A percentile compares a stretch with the other conserved stretches of the same genome.
phyloP scores from a whole-genome alignment of 2,797 vertebrate genomes.

The Melanotaenia parkinsoni region DNA sequence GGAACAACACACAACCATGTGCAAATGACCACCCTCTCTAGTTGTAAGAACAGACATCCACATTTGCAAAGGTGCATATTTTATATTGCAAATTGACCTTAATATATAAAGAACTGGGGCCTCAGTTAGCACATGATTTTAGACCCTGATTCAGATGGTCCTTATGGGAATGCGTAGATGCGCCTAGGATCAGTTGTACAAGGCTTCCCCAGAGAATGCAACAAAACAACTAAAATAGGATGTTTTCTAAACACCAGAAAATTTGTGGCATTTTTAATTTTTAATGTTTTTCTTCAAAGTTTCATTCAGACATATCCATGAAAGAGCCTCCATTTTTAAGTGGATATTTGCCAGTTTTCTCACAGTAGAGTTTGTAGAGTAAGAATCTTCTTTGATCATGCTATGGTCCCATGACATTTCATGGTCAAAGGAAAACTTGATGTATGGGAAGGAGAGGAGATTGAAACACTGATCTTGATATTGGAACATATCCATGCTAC shows the following conservation, averaged over 20 bases:
- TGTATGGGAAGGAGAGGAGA: too few species aligned
- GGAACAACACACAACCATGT: slow-evolving; percentile 13
- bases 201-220: too few species aligned
- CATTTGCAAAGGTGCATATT: background rate
- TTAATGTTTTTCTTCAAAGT: background rate
- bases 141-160: background rate
- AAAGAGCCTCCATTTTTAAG: background rate
- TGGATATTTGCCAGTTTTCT: background rate
- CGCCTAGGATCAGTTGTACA: too few species aligned
- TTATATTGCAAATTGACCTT: slow-evolving; percentile 13
- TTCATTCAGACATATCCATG: background rate
- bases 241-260: too few species aligned
- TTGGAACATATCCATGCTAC: background rate
- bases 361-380: background rate
- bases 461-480: background rate
- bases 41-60: background rate
- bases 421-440: too few species aligned
- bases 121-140: slow-evolving; percentile 7
- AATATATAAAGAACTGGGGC: background rate
- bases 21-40: background rate
- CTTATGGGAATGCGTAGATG: too few species aligned
- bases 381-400: background rate
- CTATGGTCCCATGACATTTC: background rate
- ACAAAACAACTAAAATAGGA: too few species aligned
- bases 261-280: too few species aligned